These are phyloP conservation scores for Acanthacorydalis orientalis DNA, from an alignment of 2,888 invertebrate genomes.

Conservation along the genomic window DNA sequence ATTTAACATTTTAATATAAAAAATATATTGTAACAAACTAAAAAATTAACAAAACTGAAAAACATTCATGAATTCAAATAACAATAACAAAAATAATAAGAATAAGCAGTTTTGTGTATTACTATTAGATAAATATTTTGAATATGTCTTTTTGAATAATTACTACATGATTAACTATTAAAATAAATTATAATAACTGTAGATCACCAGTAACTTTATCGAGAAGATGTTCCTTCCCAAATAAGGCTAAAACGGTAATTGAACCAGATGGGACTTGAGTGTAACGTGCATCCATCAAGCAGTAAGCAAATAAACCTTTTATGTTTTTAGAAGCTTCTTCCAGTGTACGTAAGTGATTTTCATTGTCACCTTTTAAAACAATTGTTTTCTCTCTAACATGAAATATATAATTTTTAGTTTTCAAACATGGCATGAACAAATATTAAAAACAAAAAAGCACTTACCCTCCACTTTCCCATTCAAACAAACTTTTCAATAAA, in stretches of 20 bases:
- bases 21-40: too few species aligned
- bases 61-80: too few species aligned
- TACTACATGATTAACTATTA: too few species aligned
- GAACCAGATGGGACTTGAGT: slow-evolving; percentile 28
- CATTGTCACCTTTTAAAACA: slow-evolving; percentile 24
- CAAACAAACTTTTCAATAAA: slow-evolving; percentile 25
- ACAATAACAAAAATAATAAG: too few species aligned
- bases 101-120: too few species aligned
- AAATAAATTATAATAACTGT: slow-evolving; percentile 8
- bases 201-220: slow-evolving; percentile 25
- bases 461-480: slow-evolving; percentile 33
- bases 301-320: slow-evolving; percentile 13
- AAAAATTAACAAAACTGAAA: too few species aligned
- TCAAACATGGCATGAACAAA: neutral
- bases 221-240: slow-evolving; percentile 28
- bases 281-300: slow-evolving; percentile 24
- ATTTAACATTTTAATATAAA: too few species aligned
- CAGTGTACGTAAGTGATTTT: slow-evolving; percentile 23
- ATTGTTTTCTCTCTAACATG: slow-evolving; percentile 26
- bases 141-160: too few species aligned
- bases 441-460: neutral
- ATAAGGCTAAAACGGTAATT: slow-evolving; percentile 29
- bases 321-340: slow-evolving; percentile 18
- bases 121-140: too few species aligned
- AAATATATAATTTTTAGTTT: slow-evolving; percentile 8